These are phyloP conservation scores for Crematogaster levior DNA, from an alignment of 2,888 invertebrate genomes.

Conservation along the genomic window DNA sequence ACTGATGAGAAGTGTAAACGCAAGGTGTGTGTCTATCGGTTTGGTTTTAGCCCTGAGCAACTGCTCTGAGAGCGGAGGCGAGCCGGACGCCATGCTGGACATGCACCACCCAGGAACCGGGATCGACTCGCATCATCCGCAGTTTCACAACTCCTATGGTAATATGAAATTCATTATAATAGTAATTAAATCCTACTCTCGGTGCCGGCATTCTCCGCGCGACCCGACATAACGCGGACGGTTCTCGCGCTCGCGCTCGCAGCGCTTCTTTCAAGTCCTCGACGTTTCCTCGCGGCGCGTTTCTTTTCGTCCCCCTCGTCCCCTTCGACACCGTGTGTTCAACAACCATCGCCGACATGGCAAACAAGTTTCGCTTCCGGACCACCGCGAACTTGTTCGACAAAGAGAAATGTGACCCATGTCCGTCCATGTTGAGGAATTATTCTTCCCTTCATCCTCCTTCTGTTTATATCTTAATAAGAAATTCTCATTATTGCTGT, in stretches of 20 bases:
- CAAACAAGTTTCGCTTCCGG: neutral
- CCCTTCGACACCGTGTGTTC: neutral
- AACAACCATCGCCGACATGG: neutral
- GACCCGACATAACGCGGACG: neutral
- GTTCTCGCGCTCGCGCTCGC: neutral
- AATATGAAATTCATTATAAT: slow-evolving; percentile 84
- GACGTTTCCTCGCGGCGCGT: neutral
- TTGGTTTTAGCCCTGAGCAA: slow-evolving; percentile 86
- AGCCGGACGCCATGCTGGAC: slow-evolving; percentile 85
- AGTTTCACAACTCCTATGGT: slow-evolving; percentile 86
- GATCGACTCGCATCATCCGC: slow-evolving; percentile 85
- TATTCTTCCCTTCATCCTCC: neutral
- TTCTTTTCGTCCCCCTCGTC: slow-evolving; percentile 3
- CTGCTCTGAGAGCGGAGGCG: slow-evolving; percentile 85
- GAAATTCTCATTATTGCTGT: neutral
- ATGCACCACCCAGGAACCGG: slow-evolving; percentile 84
- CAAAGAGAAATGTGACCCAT: neutral
- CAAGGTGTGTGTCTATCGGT: slow-evolving; percentile 86
- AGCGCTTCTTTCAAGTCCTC: slow-evolving; percentile 19
- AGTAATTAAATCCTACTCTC: slow-evolving; percentile 46
- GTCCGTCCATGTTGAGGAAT: neutral
- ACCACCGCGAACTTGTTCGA: neutral
- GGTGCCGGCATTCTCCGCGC: neutral
- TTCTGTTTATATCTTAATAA: neutral
- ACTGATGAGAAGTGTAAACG: slow-evolving; percentile 82